These are phyloP conservation scores for Luidia sarsii DNA, from an alignment of 53 echinoderm and acorn worm genomes.

Conservation along the genomic window DNA sequence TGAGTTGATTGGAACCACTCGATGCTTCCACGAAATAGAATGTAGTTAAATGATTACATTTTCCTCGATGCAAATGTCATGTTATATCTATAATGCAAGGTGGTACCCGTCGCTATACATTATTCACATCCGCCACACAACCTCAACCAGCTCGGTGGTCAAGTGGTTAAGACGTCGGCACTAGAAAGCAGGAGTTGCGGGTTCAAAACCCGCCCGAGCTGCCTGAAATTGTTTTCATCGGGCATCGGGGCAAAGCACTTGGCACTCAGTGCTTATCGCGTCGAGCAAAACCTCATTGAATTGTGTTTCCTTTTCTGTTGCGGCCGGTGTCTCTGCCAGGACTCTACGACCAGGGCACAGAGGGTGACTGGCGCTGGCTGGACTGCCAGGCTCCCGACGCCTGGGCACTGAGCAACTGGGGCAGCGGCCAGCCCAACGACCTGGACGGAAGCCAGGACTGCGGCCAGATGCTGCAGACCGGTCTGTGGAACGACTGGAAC, in stretches of 20 bases:
- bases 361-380: slow-evolving; percentile 73
- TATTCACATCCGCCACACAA: too few relatives aligned
- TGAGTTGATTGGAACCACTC: neutral
- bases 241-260: too few relatives aligned
- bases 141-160: too few relatives aligned
- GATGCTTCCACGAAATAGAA: neutral
- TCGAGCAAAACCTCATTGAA: too few relatives aligned
- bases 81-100: too few relatives aligned
- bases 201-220: too few relatives aligned
- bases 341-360: slow-evolving; percentile 72
- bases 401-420: slow-evolving; percentile 81
- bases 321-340: slow-evolving; percentile 52
- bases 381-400: slow-evolving; percentile 56
- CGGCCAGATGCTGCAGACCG: slow-evolving; percentile 65
- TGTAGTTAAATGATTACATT: neutral
- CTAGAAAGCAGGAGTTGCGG: too few relatives aligned
- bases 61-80: too few relatives aligned
- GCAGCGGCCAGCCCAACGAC: slow-evolving; percentile 72
- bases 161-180: too few relatives aligned
- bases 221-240: too few relatives aligned
- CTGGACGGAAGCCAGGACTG: slow-evolving; percentile 75
- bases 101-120: too few relatives aligned
- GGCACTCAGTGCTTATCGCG: too few relatives aligned
- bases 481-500: slow-evolving; percentile 80
- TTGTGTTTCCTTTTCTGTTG: neutral